These are phyloP conservation scores for Microtus richardsoni DNA, from an alignment of 2,113 vertebrate species.

Conservation along the genomic window DNA sequence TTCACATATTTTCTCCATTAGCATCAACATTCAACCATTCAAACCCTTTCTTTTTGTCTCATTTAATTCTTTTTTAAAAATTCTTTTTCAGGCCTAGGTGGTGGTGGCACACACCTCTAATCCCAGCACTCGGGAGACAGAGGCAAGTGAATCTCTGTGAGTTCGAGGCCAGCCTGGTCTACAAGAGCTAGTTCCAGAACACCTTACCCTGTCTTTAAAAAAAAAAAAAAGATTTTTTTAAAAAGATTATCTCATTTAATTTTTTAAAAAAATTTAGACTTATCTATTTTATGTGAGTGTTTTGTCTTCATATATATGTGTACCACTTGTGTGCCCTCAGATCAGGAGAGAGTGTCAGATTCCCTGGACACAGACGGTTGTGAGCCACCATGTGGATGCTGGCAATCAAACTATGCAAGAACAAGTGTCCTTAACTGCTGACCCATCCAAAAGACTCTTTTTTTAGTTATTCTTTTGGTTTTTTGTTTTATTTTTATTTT, in stretches of 20 bases:
- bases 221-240: background rate
- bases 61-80: background rate
- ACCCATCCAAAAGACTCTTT: background rate
- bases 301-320: background rate
- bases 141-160: no score
- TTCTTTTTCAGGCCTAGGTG: no score
- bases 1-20: background rate
- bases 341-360: background rate
- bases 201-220: no score
- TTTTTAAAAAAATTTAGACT: background rate
- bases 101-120: no score
- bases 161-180: no score
- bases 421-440: background rate
- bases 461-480: background rate
- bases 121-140: no score
- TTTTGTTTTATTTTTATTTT: background rate
- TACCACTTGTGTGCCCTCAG: background rate
- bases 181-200: no score
- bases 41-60: background rate
- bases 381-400: background rate
- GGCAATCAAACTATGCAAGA: background rate
- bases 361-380: background rate
- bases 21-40: background rate
- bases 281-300: background rate
- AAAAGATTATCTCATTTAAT: background rate